phyloP scores from a whole-genome alignment of 1,140 invertebrate genomes.

The Drosophila tani region DNA sequence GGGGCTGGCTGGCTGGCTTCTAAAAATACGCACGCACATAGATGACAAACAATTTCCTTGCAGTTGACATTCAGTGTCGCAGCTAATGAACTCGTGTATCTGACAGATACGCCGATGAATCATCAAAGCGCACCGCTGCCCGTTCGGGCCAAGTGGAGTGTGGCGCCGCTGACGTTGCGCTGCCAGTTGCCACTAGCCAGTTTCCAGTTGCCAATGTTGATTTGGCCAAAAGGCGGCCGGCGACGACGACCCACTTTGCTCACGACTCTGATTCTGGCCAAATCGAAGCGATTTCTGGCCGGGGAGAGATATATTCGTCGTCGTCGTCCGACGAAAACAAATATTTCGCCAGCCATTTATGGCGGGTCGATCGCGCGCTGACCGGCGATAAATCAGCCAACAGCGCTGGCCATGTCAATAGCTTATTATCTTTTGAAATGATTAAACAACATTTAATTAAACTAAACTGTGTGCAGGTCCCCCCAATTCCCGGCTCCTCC shows the following conservation, averaged over 20 bases:
- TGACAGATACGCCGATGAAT: conserved; percentile 76
- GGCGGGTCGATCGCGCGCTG: conserved; percentile 46
- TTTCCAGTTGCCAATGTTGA: conserved; percentile 37
- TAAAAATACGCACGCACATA: conserved; percentile 67
- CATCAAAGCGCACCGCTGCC: conserved; percentile 66
- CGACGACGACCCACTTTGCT: conserved; percentile 70
- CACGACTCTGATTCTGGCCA: conserved; percentile 46
- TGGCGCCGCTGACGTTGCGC: conserved; percentile 56
- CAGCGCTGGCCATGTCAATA: conserved; percentile 58
- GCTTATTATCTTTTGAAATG: conserved; percentile 76
- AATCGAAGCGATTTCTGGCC: conserved; percentile 51
- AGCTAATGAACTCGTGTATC: conserved; percentile 82
- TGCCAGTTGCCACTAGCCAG: conserved; percentile 13
- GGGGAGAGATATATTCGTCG: conserved; percentile 35
- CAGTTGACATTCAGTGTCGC: conserved; percentile 82
- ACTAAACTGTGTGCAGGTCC: conserved; percentile 60
- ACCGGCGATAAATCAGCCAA: conserved; percentile 68
- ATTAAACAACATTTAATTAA: conserved; percentile 83
- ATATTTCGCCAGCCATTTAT: conserved; percentile 47
- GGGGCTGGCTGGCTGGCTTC: conserved; percentile 23
- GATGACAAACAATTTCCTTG: conserved; percentile 74
- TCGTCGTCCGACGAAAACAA: conserved; percentile 25
- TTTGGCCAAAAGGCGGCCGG: conserved; percentile 61
- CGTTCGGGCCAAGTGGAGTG: conserved; percentile 53
- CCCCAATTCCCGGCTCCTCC: background rate